Evolutionary conservation across 2,113 vertebrate species (phyloP).

Genomic region (Corythaeola cristata): DNA sequence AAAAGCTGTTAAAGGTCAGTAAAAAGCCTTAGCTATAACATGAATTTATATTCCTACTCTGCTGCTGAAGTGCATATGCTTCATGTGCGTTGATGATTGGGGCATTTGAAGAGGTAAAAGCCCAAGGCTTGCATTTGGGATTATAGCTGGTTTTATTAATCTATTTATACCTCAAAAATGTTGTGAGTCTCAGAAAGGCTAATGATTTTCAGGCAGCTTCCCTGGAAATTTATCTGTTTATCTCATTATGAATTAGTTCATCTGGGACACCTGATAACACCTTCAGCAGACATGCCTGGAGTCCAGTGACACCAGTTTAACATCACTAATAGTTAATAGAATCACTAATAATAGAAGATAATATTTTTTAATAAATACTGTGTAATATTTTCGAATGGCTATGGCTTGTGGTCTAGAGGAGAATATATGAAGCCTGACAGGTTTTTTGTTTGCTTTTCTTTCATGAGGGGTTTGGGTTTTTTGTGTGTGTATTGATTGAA

Average conservation of each 20-base stretch:
- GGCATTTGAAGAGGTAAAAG: not conserved
- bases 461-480: not conserved
- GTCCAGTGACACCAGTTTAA: not conserved
- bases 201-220: not conserved
- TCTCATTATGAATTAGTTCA: not conserved
- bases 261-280: not conserved
- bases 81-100: not conserved
- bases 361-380: not conserved
- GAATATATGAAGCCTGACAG: not conserved
- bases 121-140: not conserved
- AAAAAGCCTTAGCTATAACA: not conserved
- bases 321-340: not conserved
- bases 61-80: not conserved
- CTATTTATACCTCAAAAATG: not conserved
- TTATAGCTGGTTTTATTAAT: not conserved
- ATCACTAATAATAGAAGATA: not conserved
- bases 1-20: not conserved
- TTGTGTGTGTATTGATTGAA: not conserved
- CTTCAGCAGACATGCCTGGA: not conserved
- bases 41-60: not conserved
- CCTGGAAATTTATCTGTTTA: not conserved
- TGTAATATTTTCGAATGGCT: not conserved
- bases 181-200: not conserved
- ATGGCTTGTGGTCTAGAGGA: not conserved
- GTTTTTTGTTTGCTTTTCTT: not conserved